Base-by-base conservation (phyloP, 2,888 invertebrate genomes). In the Charanyca ferruginea region DNA sequence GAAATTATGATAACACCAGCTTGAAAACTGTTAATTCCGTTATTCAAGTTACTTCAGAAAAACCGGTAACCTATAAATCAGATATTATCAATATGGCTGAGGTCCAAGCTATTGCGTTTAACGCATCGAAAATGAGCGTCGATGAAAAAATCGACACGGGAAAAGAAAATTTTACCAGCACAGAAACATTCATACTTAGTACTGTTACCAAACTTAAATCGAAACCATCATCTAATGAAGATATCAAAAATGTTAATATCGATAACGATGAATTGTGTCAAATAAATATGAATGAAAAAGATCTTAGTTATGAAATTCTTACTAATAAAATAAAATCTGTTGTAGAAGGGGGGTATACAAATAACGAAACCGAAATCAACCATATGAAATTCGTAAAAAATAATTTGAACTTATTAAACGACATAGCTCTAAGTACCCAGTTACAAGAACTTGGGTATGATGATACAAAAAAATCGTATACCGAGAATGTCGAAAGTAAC, bases 1-100 rank as follows among this genome's bases (percentile, higher is more conserved):
- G 48, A 45, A 68, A 71, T 54, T 80, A 83, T 38, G 77, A 84
- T 32, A 32, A 65, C 11, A 32, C 55, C 64, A 80, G 70, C 47
- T 25, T 73, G 16, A 62, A 76, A 47, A 67, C 71, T 18, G 53
- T 70, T n/a, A 73, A 68, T 55, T 85, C 87, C 5, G 64, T 79
- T 0, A 65, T 81, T 7, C 64, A 80, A 59, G 61, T 81, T 11
- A 16, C 73, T 35, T 59, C 79, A 47, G 76, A 83, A 18, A 22
- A 45, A 9, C 16, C 22, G 16, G 53, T 57, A 18, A 81, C 85
- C 4, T 91, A 83, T 59, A 89, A 89, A 77, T 81, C 79, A 44
- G 87, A 90, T 48, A 49, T 89, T 0, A 82, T 92, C 3, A 91
- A 89, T 64, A 83, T 91, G 47, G 90, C 90, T 16, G 9, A 13